Evolutionary conservation across 2,888 invertebrate genomes (phyloP).

Genomic region (Didymodactylos carnosus): DNA sequence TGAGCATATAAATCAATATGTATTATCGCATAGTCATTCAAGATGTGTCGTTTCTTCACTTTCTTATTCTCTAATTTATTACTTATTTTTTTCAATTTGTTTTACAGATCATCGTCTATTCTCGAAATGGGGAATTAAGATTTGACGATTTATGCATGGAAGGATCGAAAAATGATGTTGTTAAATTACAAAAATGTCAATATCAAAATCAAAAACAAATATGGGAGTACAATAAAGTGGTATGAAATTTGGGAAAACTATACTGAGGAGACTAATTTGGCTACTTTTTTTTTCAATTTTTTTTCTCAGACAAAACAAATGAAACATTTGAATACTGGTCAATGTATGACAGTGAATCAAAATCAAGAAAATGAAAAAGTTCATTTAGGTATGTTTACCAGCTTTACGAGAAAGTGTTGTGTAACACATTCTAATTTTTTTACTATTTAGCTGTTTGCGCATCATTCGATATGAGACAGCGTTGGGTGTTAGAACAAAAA

Average conservation of each 20-base stretch:
- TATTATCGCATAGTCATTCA: too few species aligned
- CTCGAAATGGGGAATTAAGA: background rate
- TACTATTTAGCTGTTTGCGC: too few species aligned
- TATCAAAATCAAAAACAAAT: background rate
- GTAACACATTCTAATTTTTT: too few species aligned
- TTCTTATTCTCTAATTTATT: too few species aligned
- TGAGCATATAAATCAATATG: too few species aligned
- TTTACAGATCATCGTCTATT: conserved; percentile 1
- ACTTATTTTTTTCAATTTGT: too few species aligned
- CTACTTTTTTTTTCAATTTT: too few species aligned
- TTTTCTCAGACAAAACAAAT: background rate
- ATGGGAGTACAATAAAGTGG: conserved; percentile 11
- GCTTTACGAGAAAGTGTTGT: too few species aligned
- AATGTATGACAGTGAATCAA: background rate
- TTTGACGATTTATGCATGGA: conserved; percentile 4
- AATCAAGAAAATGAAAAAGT: background rate
- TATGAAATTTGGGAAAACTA: background rate
- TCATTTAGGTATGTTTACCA: background rate
- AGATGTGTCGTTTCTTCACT: too few species aligned
- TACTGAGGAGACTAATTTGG: background rate
- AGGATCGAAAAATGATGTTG: background rate
- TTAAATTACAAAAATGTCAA: conserved; percentile 4
- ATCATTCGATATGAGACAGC: too few species aligned
- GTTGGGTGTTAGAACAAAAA: too few species aligned
- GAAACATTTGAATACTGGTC: background rate